Conservation (phyloP, 2,113 vertebrate species). For the Ranitomeya variabilis region DNA sequence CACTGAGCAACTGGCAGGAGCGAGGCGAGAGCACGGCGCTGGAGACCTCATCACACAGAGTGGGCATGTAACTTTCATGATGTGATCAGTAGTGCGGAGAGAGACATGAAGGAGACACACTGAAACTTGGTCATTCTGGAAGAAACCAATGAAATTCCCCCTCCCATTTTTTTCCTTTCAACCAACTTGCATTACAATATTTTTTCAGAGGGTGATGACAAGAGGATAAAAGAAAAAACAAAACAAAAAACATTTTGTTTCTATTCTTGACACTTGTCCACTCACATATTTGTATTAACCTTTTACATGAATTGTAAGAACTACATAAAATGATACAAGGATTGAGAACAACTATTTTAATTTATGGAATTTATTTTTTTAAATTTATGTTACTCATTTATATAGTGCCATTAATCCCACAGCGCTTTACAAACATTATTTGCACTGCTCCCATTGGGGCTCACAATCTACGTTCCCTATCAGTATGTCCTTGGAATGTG, state of each 20-base stretch:
- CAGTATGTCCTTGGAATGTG: too few relatives aligned
- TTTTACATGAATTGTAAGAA: background rate
- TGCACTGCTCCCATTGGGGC: too few relatives aligned
- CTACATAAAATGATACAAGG: too few relatives aligned
- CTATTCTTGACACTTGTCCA: background rate
- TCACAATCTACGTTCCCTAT: too few relatives aligned
- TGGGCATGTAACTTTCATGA: slow-evolving; percentile 53
- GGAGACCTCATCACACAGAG: slow-evolving; percentile 44
- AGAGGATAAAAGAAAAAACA: background rate
- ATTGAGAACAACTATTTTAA: background rate
- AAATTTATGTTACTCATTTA: too few relatives aligned
- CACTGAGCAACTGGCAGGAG: slow-evolving; percentile 55
- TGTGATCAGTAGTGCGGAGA: slow-evolving; percentile 55
- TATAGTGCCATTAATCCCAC: too few relatives aligned
- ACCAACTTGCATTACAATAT: background rate
- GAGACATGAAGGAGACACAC: slow-evolving; percentile 42
- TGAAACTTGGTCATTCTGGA: slow-evolving; percentile 39
- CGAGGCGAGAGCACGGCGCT: slow-evolving; percentile 37
- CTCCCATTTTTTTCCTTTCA: background rate
- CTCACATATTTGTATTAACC: background rate
- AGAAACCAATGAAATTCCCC: slow-evolving; percentile 18
- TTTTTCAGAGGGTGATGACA: background rate
- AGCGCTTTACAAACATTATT: too few relatives aligned
- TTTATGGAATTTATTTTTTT: too few relatives aligned
- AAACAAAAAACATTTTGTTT: background rate